Conservation (phyloP, 2,113 vertebrate species). For the Daphoenositta chrysoptera region DNA sequence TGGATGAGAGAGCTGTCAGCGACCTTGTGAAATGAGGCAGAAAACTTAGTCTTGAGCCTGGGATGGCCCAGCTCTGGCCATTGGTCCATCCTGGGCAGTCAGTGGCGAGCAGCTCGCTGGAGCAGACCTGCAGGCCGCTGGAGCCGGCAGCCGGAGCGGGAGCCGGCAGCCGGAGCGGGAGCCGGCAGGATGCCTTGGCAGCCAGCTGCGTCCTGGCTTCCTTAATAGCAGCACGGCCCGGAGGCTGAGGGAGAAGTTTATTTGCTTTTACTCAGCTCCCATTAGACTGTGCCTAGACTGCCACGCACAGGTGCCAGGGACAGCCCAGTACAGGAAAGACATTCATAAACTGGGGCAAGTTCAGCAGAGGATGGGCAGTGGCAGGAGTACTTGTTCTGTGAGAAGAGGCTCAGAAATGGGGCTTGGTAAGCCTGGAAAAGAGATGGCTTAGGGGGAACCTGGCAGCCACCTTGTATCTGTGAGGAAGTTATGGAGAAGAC, state of each 20-base stretch:
- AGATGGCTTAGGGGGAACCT: background rate
- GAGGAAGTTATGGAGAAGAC: background rate
- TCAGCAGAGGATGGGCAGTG: background rate
- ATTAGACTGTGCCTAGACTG: background rate
- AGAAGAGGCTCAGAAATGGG: background rate
- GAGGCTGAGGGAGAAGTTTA: background rate
- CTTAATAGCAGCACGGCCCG: background rate
- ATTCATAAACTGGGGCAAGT: background rate
- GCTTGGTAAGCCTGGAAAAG: background rate
- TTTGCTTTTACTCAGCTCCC: background rate
- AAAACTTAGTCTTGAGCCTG: background rate
- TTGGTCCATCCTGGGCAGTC: background rate
- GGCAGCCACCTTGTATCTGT: background rate
- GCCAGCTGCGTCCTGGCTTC: background rate
- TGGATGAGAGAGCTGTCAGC: background rate
- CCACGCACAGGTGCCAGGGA: background rate
- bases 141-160: rapidly evolving
- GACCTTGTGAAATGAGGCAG: background rate
- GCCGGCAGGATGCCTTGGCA: background rate
- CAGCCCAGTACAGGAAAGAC: background rate
- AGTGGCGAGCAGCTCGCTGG: background rate
- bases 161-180: background rate
- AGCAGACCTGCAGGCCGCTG: background rate
- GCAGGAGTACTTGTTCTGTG: background rate
- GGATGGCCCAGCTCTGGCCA: background rate